Evolutionary conservation across 2,888 invertebrate genomes (phyloP).

Genomic region (Prenolepis imparis): DNA sequence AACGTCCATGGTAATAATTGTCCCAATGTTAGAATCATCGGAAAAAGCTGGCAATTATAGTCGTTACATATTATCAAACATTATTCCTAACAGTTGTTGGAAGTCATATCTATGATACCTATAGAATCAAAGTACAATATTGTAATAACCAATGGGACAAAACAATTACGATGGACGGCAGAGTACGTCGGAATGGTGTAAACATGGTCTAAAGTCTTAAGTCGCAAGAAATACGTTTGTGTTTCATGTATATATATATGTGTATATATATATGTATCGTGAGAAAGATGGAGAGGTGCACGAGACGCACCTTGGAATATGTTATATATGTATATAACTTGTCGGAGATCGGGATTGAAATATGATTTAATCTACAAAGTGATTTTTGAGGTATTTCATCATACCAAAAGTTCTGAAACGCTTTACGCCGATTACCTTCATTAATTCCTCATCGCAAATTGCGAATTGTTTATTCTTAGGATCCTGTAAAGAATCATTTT

Average conservation of each 20-base stretch:
- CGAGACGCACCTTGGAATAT: slow-evolving; percentile 76
- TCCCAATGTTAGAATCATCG: slow-evolving; percentile 45
- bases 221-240: slow-evolving; percentile 75
- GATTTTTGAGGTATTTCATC: slow-evolving; percentile 98
- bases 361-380: slow-evolving; percentile 90
- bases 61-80: neutral
- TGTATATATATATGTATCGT: slow-evolving; percentile 77
- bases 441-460: slow-evolving; percentile 96
- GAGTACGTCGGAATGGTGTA: slow-evolving; percentile 73
- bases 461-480: slow-evolving; percentile 98
- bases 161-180: slow-evolving; percentile 72
- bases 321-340: slow-evolving; percentile 77
- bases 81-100: slow-evolving; percentile 6
- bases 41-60: neutral
- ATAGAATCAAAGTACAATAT: slow-evolving; percentile 68
- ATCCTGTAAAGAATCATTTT: slow-evolving; percentile 88
- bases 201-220: slow-evolving; percentile 76
- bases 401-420: slow-evolving; percentile 98
- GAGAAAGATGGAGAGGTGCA: slow-evolving; percentile 79
- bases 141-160: slow-evolving; percentile 56
- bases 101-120: slow-evolving; percentile 66
- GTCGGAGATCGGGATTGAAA: slow-evolving; percentile 74
- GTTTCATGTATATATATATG: slow-evolving; percentile 73
- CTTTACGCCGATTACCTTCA: slow-evolving; percentile 96
- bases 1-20: slow-evolving; percentile 64